These are phyloP conservation scores for Euproctis similis DNA, from an alignment of 2,888 invertebrate genomes.

Conservation along the genomic window DNA sequence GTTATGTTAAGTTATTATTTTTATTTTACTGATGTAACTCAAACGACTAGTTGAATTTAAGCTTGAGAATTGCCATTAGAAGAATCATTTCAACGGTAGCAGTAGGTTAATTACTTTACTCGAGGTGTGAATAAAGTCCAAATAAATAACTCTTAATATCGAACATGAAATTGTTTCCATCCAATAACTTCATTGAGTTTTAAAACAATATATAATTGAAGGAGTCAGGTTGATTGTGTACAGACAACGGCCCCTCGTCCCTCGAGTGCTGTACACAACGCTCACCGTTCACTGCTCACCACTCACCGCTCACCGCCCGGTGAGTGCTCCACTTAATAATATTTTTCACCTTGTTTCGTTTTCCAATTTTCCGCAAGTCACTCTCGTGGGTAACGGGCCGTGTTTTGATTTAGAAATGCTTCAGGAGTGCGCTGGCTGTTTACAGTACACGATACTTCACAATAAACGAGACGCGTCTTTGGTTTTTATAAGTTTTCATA, in stretches of 20 bases:
- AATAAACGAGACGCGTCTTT: no score
- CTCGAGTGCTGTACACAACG: conserved; percentile 15
- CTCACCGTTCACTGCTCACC: conserved; percentile 11
- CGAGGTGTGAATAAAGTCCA: no score
- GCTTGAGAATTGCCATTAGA: no score
- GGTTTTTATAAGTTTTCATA: no score
- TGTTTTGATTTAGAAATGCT: conserved; percentile 70
- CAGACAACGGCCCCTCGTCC: conserved; percentile 18
- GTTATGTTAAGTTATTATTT: no score
- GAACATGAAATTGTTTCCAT: no score
- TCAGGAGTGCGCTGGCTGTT: conserved; percentile 19
- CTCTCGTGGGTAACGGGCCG: conserved; percentile 72
- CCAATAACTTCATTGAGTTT: no score
- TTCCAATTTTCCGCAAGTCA: conserved; percentile 76
- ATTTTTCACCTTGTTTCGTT: conserved; percentile 76
- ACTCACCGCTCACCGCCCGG: conserved; percentile 14
- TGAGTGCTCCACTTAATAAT: conserved; percentile 68
- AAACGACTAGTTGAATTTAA: no score
- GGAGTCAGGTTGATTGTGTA: conserved; percentile 17
- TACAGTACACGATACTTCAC: conserved; percentile 24
- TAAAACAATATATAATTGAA: conserved; percentile 2
- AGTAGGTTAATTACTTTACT: no score
- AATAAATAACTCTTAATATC: no score
- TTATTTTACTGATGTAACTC: no score
- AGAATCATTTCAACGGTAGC: no score